Evolutionary conservation across 2,797 vertebrate species (phyloP).

Genomic region (Chiloscyllium punctatum): DNA sequence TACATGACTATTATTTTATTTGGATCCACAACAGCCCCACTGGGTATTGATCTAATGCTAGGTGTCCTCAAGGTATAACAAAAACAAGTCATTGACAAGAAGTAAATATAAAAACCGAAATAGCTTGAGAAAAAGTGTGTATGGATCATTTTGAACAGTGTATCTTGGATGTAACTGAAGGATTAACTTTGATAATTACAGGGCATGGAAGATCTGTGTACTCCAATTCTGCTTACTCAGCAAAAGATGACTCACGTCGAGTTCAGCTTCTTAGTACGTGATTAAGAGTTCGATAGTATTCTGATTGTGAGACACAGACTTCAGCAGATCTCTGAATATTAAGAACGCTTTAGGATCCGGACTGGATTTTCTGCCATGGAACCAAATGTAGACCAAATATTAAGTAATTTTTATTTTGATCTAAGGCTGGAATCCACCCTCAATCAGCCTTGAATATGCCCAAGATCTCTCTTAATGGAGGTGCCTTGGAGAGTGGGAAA

Average conservation of each 20-base stretch:
- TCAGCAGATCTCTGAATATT: neutral
- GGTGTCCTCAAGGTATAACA: neutral
- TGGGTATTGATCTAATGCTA: neutral
- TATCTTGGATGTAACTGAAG: neutral
- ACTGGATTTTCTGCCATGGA: neutral
- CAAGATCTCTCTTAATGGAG: neutral
- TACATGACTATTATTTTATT: too few species aligned
- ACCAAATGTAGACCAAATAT: neutral
- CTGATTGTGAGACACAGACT: neutral
- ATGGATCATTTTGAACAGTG: neutral
- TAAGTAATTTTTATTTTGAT: neutral
- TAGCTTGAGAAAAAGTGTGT: neutral
- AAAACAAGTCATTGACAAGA: neutral
- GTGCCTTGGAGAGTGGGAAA: too few species aligned
- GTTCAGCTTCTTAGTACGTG: neutral
- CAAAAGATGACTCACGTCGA: neutral
- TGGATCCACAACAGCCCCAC: neutral
- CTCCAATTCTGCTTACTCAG: neutral
- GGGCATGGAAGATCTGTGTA: neutral
- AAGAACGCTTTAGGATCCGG: neutral
- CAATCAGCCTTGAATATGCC: neutral
- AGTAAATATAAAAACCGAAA: too few species aligned
- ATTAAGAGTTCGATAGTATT: neutral
- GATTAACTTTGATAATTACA: neutral
- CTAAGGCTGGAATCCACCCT: neutral